Evolutionary conservation across 2,888 invertebrate species (phyloP).

Genomic region (Eurytoma adleriae): DNA sequence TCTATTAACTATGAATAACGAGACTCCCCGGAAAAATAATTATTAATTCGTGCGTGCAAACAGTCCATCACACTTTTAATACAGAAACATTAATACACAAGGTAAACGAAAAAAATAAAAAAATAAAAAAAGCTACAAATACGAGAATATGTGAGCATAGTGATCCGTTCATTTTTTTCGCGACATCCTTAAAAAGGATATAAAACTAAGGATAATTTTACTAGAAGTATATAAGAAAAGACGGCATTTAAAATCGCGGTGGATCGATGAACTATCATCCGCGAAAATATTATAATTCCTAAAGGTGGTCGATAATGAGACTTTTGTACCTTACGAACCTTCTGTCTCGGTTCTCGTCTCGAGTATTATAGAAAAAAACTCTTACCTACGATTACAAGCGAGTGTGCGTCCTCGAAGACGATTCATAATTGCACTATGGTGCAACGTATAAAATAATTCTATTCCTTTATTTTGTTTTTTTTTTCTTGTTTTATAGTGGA

Average conservation of each 20-base stretch:
- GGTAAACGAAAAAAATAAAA: constrained; percentile 30
- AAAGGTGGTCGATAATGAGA: constrained; percentile 56
- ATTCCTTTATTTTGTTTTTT: constrained; percentile 15
- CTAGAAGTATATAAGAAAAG: constrained; percentile 55
- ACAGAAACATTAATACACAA: constrained; percentile 44
- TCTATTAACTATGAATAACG: constrained; percentile 22
- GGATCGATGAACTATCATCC: constrained; percentile 38
- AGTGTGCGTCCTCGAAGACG: constrained; percentile 10
- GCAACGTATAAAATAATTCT: constrained; percentile 36
- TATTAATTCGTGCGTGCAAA: constrained; percentile 40
- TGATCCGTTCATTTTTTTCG: constrained; percentile 61
- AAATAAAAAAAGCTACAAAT: constrained; percentile 25
- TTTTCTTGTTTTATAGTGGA: constrained; percentile 29
- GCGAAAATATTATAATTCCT: constrained; percentile 48
- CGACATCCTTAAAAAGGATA: constrained; percentile 71
- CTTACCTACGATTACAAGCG: constrained; percentile 41
- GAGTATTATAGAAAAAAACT: constrained; percentile 55
- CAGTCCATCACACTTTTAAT: constrained; percentile 6
- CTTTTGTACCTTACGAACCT: constrained; percentile 62
- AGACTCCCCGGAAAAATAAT: constrained; percentile 21
- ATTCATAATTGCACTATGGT: constrained; percentile 39
- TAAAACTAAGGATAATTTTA: constrained; percentile 66
- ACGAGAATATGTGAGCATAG: constrained; percentile 57
- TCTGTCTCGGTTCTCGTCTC: constrained; percentile 61
- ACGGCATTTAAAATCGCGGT: constrained; percentile 50